phyloP scores from a whole-genome alignment of 2,888 invertebrate genomes.

The Temnothorax ravouxi region DNA sequence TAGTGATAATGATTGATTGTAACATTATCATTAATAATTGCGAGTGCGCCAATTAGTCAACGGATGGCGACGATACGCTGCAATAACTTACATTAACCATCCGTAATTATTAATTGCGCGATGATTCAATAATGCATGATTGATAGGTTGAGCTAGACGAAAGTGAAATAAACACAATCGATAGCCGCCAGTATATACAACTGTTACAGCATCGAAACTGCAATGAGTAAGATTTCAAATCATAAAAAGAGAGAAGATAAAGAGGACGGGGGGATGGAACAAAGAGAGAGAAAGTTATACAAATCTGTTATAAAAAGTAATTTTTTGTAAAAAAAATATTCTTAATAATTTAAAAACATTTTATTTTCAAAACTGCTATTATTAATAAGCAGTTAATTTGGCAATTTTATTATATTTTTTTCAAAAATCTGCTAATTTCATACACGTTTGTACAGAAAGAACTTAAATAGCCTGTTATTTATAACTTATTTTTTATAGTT shows the following conservation, averaged over 20 bases:
- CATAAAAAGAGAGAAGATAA: not conserved
- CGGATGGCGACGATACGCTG: slow-evolving; percentile 32
- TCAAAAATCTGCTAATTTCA: not conserved
- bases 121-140: slow-evolving; percentile 61
- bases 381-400: not conserved
- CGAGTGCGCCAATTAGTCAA: slow-evolving; percentile 48
- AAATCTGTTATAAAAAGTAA: not conserved
- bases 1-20: slow-evolving; percentile 53
- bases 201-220: not conserved
- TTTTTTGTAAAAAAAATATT: not conserved
- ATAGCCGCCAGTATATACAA: not conserved
- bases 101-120: slow-evolving; percentile 63
- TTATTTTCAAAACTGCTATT: not conserved
- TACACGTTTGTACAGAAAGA: not conserved
- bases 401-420: not conserved
- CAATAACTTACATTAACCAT: slow-evolving; percentile 55
- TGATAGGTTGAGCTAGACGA: slow-evolving; percentile 37
- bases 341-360: not conserved
- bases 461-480: not conserved
- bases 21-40: slow-evolving; percentile 52
- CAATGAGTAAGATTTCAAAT: not conserved
- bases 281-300: not conserved
- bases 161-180: slow-evolving; percentile 39
- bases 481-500: not conserved
- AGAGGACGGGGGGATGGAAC: not conserved